phyloP scores from a whole-genome alignment of 2,113 vertebrate genomes.

The Vulpes vulpes region DNA sequence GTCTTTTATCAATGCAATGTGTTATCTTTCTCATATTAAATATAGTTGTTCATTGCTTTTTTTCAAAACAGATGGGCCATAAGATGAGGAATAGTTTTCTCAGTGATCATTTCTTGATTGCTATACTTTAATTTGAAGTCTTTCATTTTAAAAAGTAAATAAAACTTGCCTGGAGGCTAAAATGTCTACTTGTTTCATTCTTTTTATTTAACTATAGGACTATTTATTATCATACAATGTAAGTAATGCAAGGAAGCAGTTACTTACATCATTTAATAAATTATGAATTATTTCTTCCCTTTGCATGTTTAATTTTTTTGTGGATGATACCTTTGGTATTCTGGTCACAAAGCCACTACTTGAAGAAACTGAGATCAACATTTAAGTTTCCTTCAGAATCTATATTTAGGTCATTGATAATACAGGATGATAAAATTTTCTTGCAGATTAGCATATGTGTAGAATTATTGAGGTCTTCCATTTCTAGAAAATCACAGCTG shows the following conservation, averaged over 20 bases:
- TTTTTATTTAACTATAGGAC: background rate
- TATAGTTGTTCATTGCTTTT: background rate
- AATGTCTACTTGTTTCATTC: background rate
- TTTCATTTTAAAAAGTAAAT: slow-evolving; percentile 8
- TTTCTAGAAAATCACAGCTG: background rate
- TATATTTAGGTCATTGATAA: background rate
- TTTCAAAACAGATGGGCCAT: background rate
- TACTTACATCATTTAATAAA: background rate
- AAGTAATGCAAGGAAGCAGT: slow-evolving; percentile 12
- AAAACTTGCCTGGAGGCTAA: background rate
- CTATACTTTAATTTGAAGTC: background rate
- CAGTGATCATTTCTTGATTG: background rate
- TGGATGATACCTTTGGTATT: background rate
- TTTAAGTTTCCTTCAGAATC: background rate
- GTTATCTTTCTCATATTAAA: slow-evolving; percentile 29
- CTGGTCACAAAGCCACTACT: background rate
- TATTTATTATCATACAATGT: background rate
- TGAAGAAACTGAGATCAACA: background rate
- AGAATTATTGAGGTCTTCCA: background rate
- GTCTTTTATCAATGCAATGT: background rate
- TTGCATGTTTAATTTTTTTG: background rate
- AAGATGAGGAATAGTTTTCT: background rate
- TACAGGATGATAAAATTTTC: background rate
- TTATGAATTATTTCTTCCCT: background rate
- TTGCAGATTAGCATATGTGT: background rate